Evolutionary conservation across 2,797 vertebrate genomes (phyloP).

Genomic region (Propithecus deckenii): DNA sequence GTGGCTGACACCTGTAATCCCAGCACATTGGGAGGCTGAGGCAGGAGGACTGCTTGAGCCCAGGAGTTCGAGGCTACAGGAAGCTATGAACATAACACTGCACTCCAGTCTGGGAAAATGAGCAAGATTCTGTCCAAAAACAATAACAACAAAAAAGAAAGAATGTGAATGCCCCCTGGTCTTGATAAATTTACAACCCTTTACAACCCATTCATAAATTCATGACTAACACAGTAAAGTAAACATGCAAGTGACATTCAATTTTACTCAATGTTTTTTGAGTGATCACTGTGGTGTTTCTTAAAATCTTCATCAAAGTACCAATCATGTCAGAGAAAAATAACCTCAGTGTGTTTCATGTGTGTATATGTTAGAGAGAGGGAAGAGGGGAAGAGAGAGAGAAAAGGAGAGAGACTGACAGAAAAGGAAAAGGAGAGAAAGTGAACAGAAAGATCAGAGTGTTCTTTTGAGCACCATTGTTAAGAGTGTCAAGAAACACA

Average conservation of each 20-base stretch:
- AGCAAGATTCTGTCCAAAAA: not conserved
- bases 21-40: not conserved
- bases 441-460: not conserved
- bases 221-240: not conserved
- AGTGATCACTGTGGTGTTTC: not conserved
- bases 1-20: not conserved
- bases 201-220: not conserved
- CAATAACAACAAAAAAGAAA: not conserved
- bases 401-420: too few species aligned
- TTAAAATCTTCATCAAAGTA: not conserved
- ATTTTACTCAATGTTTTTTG: not conserved
- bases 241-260: not conserved
- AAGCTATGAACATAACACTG: too few species aligned
- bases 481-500: not conserved
- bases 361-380: not conserved
- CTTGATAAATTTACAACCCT: not conserved
- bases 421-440: not conserved
- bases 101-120: not conserved
- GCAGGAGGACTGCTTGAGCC: too few species aligned
- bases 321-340: not conserved
- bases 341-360: not conserved
- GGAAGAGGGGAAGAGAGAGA: rapidly evolving
- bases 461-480: not conserved
- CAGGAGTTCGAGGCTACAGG: too few species aligned
- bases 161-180: not conserved